A percentile compares a stretch with the other conserved stretches of the same genome.
phyloP scores from a whole-genome alignment of 1,140 invertebrate genomes.

The Pseudomyrmex flavicornis region DNA sequence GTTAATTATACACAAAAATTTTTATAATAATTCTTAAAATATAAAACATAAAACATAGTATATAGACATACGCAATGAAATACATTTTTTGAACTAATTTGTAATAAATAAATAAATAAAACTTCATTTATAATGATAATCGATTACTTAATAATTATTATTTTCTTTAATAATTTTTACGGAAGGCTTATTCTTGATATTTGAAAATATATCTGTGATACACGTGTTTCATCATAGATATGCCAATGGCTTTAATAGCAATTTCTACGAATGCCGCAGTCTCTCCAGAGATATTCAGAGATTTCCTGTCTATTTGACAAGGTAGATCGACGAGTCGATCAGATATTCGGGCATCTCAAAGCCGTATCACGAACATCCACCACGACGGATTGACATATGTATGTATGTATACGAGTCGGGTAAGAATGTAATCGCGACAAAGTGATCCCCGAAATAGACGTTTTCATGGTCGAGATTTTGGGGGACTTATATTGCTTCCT shows the following conservation, averaged over 20 bases:
- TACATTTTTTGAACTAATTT: too few species aligned
- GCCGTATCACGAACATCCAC: constrained; percentile 10
- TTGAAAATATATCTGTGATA: neutral
- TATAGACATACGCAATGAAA: neutral
- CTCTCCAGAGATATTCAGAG: constrained; percentile 27
- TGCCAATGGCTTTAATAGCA: constrained; percentile 23
- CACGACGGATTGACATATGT: neutral
- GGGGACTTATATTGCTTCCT: neutral
- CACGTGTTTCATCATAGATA: constrained; percentile 24
- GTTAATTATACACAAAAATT: neutral
- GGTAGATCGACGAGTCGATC: constrained; percentile 40
- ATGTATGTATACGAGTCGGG: neutral
- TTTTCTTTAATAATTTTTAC: neutral
- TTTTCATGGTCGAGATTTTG: constrained; percentile 56
- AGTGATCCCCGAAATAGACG: constrained; percentile 27
- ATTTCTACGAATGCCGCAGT: constrained; percentile 31
- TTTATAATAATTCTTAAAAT: neutral
- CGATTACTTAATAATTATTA: neutral
- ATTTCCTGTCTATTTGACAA: constrained; percentile 30
- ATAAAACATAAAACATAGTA: neutral
- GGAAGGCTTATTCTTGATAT: neutral
- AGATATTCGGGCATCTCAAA: constrained; percentile 34
- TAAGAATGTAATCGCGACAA: constrained; percentile 40
- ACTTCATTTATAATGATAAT: too few species aligned
- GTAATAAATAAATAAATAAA: too few species aligned